A percentile compares a stretch with the other conserved stretches of the same genome.
These are phyloP conservation scores for Rhynchopsitta pachyrhyncha DNA, from an alignment of 2,113 vertebrate species.

Conservation along the genomic window DNA sequence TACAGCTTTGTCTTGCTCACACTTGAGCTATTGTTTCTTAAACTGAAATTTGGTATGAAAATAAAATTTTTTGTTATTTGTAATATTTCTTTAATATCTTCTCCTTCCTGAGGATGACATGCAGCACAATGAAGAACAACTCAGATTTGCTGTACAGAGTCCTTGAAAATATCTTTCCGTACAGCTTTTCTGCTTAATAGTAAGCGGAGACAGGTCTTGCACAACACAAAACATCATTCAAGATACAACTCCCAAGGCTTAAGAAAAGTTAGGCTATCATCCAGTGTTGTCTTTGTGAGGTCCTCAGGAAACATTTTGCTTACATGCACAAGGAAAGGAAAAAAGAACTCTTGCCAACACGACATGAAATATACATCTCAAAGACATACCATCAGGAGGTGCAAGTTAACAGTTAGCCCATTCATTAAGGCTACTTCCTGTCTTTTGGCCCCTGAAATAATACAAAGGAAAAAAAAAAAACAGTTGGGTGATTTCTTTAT, in stretches of 20 bases:
- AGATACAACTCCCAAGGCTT: neutral
- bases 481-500: neutral
- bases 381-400: conserved; percentile 87
- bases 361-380: neutral
- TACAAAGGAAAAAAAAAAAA: neutral
- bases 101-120: neutral
- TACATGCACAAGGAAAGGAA: neutral
- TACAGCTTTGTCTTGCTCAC: neutral
- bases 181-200: neutral
- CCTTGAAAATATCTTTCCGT: neutral
- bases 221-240: neutral
- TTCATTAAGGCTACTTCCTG: conserved; percentile 89
- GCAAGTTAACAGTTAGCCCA: conserved; percentile 91
- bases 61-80: neutral
- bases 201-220: neutral
- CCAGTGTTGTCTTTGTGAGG: neutral
- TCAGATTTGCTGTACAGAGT: neutral
- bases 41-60: neutral
- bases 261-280: neutral
- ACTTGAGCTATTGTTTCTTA: neutral
- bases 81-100: neutral
- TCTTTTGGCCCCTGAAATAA: conserved; percentile 75
- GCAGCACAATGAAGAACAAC: neutral
- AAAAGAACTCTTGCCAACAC: neutral
- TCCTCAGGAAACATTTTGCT: conserved; percentile 14